A percentile compares a stretch with the other conserved stretches of the same genome.
phyloP scores from a whole-genome alignment of 2,888 invertebrate genomes.

The Anoncus sp. region DNA sequence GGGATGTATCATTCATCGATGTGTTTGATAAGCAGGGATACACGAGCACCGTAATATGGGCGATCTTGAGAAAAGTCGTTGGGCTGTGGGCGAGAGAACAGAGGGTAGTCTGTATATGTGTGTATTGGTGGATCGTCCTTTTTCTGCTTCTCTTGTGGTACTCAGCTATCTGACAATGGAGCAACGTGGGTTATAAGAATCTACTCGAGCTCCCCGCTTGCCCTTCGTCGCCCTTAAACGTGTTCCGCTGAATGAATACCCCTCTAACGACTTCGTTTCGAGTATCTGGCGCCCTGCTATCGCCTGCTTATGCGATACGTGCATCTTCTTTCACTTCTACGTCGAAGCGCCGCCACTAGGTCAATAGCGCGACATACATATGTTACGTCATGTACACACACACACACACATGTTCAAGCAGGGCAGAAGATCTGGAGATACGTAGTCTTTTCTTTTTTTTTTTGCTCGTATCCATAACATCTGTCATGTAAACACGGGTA shows the following conservation, averaged over 20 bases:
- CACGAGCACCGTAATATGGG: conserved; percentile 5
- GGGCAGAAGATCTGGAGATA: too few species aligned
- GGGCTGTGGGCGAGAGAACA: background rate
- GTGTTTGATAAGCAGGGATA: conserved; percentile 1
- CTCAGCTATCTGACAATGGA: conserved; percentile 48
- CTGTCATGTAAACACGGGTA: too few species aligned
- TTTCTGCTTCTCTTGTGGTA: conserved; percentile 24
- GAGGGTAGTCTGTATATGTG: background rate
- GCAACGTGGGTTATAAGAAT: conserved; percentile 54
- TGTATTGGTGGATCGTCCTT: too few species aligned
- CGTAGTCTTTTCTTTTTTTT: too few species aligned
- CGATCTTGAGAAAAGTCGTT: conserved; percentile 24
- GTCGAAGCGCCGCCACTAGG: conserved; percentile 58
- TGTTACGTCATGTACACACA: too few species aligned
- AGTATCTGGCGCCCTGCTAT: conserved; percentile 53
- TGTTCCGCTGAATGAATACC: conserved; percentile 68
- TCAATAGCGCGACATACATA: too few species aligned
- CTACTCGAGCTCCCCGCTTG: conserved; percentile 52
- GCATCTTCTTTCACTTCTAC: conserved; percentile 21
- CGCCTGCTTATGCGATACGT: conserved; percentile 37
- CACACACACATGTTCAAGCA: background rate
- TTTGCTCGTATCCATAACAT: too few species aligned
- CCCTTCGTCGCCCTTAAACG: conserved; percentile 53
- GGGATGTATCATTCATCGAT: background rate
- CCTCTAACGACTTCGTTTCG: conserved; percentile 70